Conservation (phyloP, 2,888 invertebrate species). For the Eristalis tenax region DNA sequence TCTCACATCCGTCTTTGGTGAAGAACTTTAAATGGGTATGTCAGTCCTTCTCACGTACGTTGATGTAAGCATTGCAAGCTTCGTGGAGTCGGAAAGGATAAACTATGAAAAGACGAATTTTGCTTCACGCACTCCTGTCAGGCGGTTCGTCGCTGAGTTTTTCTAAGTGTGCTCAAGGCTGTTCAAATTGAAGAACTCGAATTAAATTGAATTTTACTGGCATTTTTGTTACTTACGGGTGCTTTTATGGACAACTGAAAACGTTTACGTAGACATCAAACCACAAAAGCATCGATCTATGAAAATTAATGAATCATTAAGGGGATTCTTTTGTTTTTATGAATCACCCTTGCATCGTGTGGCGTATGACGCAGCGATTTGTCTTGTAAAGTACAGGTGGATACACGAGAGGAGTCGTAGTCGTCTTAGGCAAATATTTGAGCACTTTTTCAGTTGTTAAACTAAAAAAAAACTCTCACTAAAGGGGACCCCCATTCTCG, state of each 20-base stretch:
- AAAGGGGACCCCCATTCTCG: no score
- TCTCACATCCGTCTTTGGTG: neutral
- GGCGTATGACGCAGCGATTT: no score
- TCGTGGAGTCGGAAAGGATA: conserved; percentile 27
- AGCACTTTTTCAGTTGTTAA: no score
- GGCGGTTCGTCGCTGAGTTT: neutral
- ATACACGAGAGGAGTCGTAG: no score
- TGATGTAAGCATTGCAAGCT: neutral
- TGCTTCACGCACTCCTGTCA: conserved; percentile 7
- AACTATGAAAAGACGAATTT: conserved; percentile 27
- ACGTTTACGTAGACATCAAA: neutral
- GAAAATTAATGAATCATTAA: neutral
- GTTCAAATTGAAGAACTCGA: neutral
- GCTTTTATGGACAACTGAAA: neutral
- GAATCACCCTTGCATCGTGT: no score
- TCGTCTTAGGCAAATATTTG: no score
- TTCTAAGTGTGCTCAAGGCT: neutral
- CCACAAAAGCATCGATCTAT: neutral
- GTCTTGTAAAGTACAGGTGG: no score
- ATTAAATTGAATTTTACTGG: neutral
- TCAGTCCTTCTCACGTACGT: conserved; percentile 19
- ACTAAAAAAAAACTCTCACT: no score
- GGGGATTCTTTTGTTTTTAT: neutral
- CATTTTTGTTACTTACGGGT: neutral
- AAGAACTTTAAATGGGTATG: conserved; percentile 21